Evolutionary conservation across 2,113 vertebrate species (phyloP).

Genomic region (Echinops telfairi): DNA sequence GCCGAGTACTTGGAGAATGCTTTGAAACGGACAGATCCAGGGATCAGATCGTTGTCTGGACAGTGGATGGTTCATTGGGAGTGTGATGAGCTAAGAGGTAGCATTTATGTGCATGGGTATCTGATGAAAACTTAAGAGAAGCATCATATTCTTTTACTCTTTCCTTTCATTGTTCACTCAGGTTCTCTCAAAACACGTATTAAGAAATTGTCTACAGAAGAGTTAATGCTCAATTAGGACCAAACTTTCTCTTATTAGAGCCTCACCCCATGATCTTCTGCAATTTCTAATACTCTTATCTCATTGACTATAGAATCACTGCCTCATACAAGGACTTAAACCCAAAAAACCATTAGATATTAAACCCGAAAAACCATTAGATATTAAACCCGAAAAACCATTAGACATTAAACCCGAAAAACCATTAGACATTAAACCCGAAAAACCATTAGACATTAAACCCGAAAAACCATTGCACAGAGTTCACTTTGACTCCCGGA

Average conservation of each 20-base stretch:
- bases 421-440: no score
- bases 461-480: no score
- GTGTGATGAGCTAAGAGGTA: not conserved
- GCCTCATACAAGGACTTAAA: not conserved
- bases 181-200: not conserved
- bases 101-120: not conserved
- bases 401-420: no score
- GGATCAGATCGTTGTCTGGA: not conserved
- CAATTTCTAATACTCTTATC: not conserved
- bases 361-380: no score
- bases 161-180: not conserved
- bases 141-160: not conserved
- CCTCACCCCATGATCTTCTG: not conserved
- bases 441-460: no score
- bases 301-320: not conserved
- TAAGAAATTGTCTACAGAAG: not conserved
- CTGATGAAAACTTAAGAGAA: constrained; percentile 3
- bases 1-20: constrained; percentile 77
- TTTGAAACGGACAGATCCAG: constrained; percentile 49
- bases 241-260: not conserved
- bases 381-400: no score
- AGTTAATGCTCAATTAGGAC: not conserved
- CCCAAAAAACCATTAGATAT: no score
- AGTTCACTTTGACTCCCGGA: no score
- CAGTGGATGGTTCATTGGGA: not conserved